Evolutionary conservation across 2,797 vertebrate genomes (phyloP), one percentile per base, ranked within the genome.

Genomic region (Arctocebus calabarensis): DNA sequence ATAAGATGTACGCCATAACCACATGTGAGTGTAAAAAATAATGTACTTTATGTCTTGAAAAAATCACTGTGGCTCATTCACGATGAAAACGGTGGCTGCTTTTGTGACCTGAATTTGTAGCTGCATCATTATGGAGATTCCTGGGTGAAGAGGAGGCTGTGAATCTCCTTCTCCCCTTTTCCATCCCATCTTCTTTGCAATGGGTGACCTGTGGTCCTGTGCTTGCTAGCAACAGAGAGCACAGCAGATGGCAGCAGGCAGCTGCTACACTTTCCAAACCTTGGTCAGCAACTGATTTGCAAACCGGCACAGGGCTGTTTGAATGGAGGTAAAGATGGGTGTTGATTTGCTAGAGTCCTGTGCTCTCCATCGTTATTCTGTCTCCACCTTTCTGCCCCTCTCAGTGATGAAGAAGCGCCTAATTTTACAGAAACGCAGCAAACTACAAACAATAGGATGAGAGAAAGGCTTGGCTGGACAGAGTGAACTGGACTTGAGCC

Each of bases 161-260:
- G 7, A 5, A 0, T 13, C 22, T 7, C 34, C 27, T 52, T 48
- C 29, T 9, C 40, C 11, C 6, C 1, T 22, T 88, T 34, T 13
- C 64, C 37, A 0, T 43, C 70, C 29, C 0, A 13, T 29, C 34
- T 62, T 1, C 0, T 14, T 74, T 3, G 7, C 3, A 55, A 40
- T 55, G 32, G 52, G 43, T 68, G 27, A 62, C 12, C 45, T 3
- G 0, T 19, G 57, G 0, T 22, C 3, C 3, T 14, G 57, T 3
- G 37, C 0, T 77, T 95, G 37, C 93, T 77, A 93, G 64, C 96
- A 91, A 48, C 82, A 48, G 16, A 9, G 74, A 75, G 5, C 95
- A 92, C 98, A 98, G 97, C 97, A 98, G 98, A 96, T 97, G 98
- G 98, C 98, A 98, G 98, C 97, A 98, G 71, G 90, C 84, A 91